Percentiles rank a stretch among this genome's conserved stretches.
Conservation (phyloP, 2,888 invertebrate species). For the Loripinus fragilis region DNA sequence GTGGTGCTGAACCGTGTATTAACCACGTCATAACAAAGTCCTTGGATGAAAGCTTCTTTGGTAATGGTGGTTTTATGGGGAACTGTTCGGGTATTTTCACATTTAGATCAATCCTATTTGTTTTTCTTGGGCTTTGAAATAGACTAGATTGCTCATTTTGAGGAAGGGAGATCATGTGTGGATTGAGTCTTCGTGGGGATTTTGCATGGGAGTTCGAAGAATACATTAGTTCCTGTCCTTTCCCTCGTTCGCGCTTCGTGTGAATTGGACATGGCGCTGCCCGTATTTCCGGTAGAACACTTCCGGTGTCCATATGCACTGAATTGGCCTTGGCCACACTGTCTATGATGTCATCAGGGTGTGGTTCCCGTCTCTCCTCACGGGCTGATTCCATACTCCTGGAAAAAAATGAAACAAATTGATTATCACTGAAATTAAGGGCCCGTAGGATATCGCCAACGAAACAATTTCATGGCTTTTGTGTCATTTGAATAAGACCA, state of each 20-base stretch:
- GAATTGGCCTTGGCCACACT: constrained; percentile 69
- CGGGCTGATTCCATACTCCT: constrained; percentile 62
- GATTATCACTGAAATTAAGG: too few species aligned
- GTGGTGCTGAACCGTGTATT: constrained; percentile 68
- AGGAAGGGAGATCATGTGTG: constrained; percentile 43
- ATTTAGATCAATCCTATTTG: constrained; percentile 40
- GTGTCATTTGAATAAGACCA: neutral
- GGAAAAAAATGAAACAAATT: constrained; percentile 32
- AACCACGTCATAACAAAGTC: constrained; percentile 72
- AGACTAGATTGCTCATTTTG: constrained; percentile 36
- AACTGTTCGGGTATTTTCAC: constrained; percentile 57
- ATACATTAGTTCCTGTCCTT: constrained; percentile 40
- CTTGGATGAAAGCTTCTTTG: constrained; percentile 65
- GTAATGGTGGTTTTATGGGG: constrained; percentile 49
- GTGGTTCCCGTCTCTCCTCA: constrained; percentile 28
- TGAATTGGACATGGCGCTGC: constrained; percentile 70
- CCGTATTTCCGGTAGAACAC: constrained; percentile 66
- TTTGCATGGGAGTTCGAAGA: constrained; percentile 45
- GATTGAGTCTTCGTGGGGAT: constrained; percentile 30
- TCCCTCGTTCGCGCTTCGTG: constrained; percentile 52
- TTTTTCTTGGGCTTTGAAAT: neutral
- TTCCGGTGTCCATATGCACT: constrained; percentile 47
- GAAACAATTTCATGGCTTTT: neutral
- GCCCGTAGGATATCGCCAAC: neutral
- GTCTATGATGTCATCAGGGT: constrained; percentile 63